Evolutionary conservation across 2,888 invertebrate species (phyloP).

Genomic region (Agrilus biguttatus): DNA sequence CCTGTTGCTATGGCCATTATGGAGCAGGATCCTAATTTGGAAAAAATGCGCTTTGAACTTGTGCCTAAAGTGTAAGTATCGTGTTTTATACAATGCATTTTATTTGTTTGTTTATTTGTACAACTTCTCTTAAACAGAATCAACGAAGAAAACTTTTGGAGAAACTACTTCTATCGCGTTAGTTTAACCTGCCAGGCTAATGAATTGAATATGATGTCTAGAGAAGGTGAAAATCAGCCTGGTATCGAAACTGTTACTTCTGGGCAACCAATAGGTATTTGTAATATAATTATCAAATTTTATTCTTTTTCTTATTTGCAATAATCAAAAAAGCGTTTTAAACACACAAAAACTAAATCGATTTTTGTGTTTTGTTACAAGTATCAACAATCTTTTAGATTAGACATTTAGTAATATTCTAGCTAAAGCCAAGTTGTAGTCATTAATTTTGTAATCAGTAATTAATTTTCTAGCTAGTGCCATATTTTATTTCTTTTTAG

Average conservation of each 20-base stretch:
- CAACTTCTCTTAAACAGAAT: constrained; percentile 5
- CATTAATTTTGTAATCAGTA: no score
- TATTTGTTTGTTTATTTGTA: not conserved
- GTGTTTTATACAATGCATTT: constrained; percentile 1
- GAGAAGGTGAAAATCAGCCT: constrained; percentile 27
- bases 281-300: not conserved
- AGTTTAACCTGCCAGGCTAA: constrained; percentile 96
- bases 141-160: constrained; percentile 93
- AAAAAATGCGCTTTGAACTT: constrained; percentile 97
- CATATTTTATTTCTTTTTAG: constrained; percentile 8
- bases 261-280: constrained; percentile 28
- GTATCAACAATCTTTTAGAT: not conserved
- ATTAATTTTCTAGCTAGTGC: constrained; percentile 1
- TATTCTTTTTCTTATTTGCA: no score
- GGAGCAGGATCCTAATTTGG: constrained; percentile 87
- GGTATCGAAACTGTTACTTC: constrained; percentile 22
- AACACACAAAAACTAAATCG: not conserved
- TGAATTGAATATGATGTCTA: constrained; percentile 41
- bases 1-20: constrained; percentile 91
- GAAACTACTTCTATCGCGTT: constrained; percentile 99
- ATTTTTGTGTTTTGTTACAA: constrained; percentile 1
- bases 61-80: constrained; percentile 94
- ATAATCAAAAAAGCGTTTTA: no score
- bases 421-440: no score
- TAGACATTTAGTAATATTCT: not conserved